Evolutionary conservation across 2,113 vertebrate genomes (phyloP), one percentile per base, ranked within the genome.

Genomic region (Forbesichthys papilliferus): DNA sequence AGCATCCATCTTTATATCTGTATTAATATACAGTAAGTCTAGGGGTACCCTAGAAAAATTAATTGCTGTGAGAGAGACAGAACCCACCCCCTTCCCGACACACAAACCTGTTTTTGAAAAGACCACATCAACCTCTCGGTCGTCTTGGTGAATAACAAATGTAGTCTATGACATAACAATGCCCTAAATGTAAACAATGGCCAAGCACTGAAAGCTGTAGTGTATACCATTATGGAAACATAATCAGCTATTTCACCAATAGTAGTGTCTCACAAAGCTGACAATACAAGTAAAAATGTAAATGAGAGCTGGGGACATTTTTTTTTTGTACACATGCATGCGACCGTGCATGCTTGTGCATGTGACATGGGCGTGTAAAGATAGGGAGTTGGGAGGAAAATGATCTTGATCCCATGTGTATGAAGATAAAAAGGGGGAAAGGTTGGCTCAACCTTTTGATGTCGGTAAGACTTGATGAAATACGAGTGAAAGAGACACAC

Each of bases 161-260:
- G 16, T 11, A 55, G 11, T 33, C 13, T 20, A 27, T 27, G 9
- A 54, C 51, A 33, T 48, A 73, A 76, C 34, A 18, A 42, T 16
- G 59, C 64, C 78, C 80, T 12, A 74, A 61, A 60, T 54, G 56
- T 11, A 58, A 71, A 65, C 52, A 60, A 34, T 20, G 33, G 11
- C 10, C 54, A 67, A 71, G 51, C 70, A 72, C 74, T 75, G 51
- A 69, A 77, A 81, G 69, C 52, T 67, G 61, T 64, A 58, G 78
- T 67, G 61, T 64, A 58, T 76, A 79, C 79, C 73, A 74, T 74
- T 80, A 69, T 61, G 76, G 1, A 75, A 83, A 83, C 77, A 86
- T 74, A 75, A 87, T 87, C 82, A 83, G 80, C 83, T 83, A 85
- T 86, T 86, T 27, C 79, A 85, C 73, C 78, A 68, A 70, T 81